Conservation (phyloP, 1,140 invertebrate genomes). For the Chionoecetes opilio region DNA sequence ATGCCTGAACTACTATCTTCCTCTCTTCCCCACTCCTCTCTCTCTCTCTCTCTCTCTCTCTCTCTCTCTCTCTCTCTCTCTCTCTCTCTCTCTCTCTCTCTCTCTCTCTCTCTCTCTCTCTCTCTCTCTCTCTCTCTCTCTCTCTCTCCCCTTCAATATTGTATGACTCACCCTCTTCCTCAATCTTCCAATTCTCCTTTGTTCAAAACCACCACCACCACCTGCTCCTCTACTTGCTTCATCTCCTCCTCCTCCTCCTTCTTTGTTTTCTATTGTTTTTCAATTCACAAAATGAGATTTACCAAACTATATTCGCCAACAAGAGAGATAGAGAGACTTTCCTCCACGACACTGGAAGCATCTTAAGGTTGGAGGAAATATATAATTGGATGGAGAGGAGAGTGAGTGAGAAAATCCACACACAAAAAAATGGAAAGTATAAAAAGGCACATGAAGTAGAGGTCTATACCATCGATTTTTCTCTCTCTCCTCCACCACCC, state of each 20-base stretch:
- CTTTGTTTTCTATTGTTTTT: no score
- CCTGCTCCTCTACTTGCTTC: background rate
- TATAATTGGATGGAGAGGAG: constrained; percentile 17
- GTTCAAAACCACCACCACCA: background rate
- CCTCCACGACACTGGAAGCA: background rate
- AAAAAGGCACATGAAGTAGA: background rate
- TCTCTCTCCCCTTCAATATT: constrained; percentile 1
- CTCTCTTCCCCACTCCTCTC: no score
- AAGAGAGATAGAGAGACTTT: background rate
- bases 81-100: no score
- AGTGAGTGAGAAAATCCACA: no score
- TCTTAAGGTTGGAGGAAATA: background rate
- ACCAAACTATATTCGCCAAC: no score
- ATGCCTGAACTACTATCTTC: background rate
- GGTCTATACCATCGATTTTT: background rate
- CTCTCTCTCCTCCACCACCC: background rate
- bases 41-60: background rate
- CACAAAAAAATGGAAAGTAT: background rate
- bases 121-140: constrained; percentile 21
- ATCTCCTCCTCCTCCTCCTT: background rate
- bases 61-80: background rate
- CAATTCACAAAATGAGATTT: no score
- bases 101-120: constrained; percentile 23
- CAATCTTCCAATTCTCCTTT: background rate
- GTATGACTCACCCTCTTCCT: background rate